Base-by-base conservation (phyloP, 2,888 invertebrate genomes). In the Hypsopygia costalis region DNA sequence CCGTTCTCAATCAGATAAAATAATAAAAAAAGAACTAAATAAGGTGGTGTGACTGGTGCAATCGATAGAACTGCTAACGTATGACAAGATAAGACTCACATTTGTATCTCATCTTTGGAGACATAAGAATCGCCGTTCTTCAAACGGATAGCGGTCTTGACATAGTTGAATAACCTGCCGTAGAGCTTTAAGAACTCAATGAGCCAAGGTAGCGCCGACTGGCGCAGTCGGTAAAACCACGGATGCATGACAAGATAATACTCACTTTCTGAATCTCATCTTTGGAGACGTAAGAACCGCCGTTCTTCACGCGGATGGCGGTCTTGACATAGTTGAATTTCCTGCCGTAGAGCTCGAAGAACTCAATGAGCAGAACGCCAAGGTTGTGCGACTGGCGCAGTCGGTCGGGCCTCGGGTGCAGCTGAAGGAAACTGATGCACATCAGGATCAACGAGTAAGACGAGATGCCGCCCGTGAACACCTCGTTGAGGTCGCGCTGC, bases 381-480 rank as follows among this genome's bases (percentile, higher is more conserved):
- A 99, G 91, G 90, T 99, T 99, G 62, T 85, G 81, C 1, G 73
- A 70, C 55, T 91, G 91, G 1, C 87, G 72, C 29, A 91, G 91
- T 37, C 93, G 91, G 74, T 96, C 94, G 49, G 93, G 93, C 51
- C 97, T 91, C 44, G 96, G 97, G 90, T 98, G 98, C 71, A 97
- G 89, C 91, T 97, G 93, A 54, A 99, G 92, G 89, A 99, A 99
- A 90, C 97, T 98, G 85, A 99, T 97, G 77, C 97, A 97, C 95
- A 99, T 97, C 56, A 99, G 93, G 79, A 99, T 98, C 61, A 99
- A 93, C 72, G 98, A 97, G 90, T 99, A 99, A 47, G 98, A 99
- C 59, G 98, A 98, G 81, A 99, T 98, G 78, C 99, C 99, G 52
- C 99, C 98, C 51, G 98, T 98, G 90, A 98, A 99, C 68, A 99